Base-by-base conservation (phyloP, 2,113 vertebrate species). In the Geothlypis trichas region DNA sequence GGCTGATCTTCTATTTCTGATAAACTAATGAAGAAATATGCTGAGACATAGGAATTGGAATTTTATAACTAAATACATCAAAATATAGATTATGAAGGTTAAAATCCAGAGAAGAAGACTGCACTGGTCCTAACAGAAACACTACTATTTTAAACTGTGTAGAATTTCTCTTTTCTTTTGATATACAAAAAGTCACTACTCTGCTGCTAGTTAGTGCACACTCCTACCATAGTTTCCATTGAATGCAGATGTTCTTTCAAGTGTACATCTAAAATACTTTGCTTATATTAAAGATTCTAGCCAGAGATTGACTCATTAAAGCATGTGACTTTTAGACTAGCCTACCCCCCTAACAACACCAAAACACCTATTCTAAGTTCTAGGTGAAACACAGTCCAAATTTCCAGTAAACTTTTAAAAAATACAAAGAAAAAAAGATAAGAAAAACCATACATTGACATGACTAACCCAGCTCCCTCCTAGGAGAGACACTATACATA, bases 331-430 rank as follows among this genome's bases (percentile, higher is more conserved):
- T 69, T 87, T 37, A 46, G 18, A 46, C 3, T 11, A 28, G 23
- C 6, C 15, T 55, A 46, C 4, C 2, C 11, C 1, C 1, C 1
- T 13, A 35, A 15, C 14, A 63, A n/a, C 11, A 52, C 11, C 27
- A 66, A 85, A 87, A 28, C 20, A 76, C 18, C 19, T 55, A 28
- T 15, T 54, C 33, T n/a, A 44, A 57, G 7, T 55, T 75, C 11
- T 54, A 67, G 10, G 14, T 61, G 49, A 83, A 89, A 61, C 9
- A 37, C 3, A 47, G 30, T 47, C 17, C 18, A 51, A 87, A 49
- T 12, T 27, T 10, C 5, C 39, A 73, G n/a, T 26, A 79, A 55
- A 44, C 5, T 39, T 39, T 8, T 27, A 39, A 80, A 55, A 66
- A 30, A n/a, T 5, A 17, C 7, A 17, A 72, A 62, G 6, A 84